phyloP scores from a whole-genome alignment of 2,888 invertebrate species.

The Piscicola geometra region DNA sequence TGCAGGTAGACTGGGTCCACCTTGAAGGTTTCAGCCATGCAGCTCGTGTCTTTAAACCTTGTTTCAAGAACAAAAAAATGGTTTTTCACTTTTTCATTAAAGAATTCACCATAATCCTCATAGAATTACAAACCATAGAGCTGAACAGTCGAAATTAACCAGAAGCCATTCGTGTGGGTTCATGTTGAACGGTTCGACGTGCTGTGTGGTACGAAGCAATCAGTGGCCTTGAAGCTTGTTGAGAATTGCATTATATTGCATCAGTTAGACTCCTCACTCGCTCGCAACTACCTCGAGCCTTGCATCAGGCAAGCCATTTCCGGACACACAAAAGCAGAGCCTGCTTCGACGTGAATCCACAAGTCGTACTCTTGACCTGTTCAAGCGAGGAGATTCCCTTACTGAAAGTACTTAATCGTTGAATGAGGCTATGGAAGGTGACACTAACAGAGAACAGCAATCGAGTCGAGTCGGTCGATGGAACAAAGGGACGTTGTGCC shows the following conservation, averaged over 20 bases:
- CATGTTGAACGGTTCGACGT: constrained; percentile 89
- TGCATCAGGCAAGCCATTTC: constrained; percentile 88
- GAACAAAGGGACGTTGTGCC: constrained; percentile 95
- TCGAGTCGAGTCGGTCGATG: constrained; percentile 77
- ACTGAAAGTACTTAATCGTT: too few relatives aligned
- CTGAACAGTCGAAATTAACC: constrained; percentile 97
- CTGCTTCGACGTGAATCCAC: constrained; percentile 98
- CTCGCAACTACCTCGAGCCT: constrained; percentile 56
- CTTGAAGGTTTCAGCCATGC: constrained; percentile 53
- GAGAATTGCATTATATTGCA: too few relatives aligned
- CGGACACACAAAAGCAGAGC: constrained; percentile 86
- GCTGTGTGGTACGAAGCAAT: too few relatives aligned
- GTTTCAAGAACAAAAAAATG: too few relatives aligned
- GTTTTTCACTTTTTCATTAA: too few relatives aligned
- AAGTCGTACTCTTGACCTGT: constrained; percentile 69
- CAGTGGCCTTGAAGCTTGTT: too few relatives aligned
- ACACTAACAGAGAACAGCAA: constrained; percentile 64
- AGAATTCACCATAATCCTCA: too few relatives aligned
- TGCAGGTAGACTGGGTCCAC: constrained; percentile 55
- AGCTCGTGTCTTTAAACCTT: constrained; percentile 63
- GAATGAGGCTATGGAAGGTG: too few relatives aligned
- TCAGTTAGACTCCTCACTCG: too few relatives aligned
- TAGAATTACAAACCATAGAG: constrained; percentile 99
- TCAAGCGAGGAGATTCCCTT: not conserved
- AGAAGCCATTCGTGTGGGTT: constrained; percentile 98